phyloP scores from a whole-genome alignment of 2,113 vertebrate genomes.

The Mastomys coucha region DNA sequence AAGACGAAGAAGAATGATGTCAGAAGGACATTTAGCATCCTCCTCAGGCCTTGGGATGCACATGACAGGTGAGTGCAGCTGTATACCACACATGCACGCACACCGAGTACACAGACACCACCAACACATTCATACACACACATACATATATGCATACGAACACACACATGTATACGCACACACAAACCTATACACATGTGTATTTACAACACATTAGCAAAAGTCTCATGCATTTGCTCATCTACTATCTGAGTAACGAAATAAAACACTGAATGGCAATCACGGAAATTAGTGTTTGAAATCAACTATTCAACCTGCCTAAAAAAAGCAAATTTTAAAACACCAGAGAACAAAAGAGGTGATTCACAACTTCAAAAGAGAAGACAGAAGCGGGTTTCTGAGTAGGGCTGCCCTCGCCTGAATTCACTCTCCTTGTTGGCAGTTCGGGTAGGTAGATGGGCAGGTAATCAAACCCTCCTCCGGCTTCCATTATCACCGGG shows the following conservation, averaged over 20 bases:
- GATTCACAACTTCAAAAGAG: background rate
- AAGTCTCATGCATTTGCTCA: background rate
- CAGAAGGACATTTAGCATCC: too few relatives aligned
- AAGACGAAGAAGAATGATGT: background rate
- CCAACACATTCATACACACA: background rate
- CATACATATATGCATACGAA: background rate
- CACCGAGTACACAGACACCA: background rate
- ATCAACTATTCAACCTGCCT: background rate
- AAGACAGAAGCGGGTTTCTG: slow-evolving; percentile 37
- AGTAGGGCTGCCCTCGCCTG: slow-evolving; percentile 20
- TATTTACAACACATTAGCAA: background rate
- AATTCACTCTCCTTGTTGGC: slow-evolving; percentile 1
- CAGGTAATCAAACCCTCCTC: background rate
- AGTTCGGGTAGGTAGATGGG: slow-evolving; percentile 1
- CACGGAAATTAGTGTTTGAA: background rate
- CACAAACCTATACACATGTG: background rate
- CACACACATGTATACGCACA: background rate
- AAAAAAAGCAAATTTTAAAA: slow-evolving; percentile 6
- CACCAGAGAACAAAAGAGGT: background rate
- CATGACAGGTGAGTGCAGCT: background rate
- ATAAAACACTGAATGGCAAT: background rate
- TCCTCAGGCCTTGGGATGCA: background rate
- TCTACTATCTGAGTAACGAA: background rate
- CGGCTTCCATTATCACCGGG: background rate
- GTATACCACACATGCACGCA: background rate